phyloP scores from a whole-genome alignment of 2,113 vertebrate species.

The Centropus bengalensis region DNA sequence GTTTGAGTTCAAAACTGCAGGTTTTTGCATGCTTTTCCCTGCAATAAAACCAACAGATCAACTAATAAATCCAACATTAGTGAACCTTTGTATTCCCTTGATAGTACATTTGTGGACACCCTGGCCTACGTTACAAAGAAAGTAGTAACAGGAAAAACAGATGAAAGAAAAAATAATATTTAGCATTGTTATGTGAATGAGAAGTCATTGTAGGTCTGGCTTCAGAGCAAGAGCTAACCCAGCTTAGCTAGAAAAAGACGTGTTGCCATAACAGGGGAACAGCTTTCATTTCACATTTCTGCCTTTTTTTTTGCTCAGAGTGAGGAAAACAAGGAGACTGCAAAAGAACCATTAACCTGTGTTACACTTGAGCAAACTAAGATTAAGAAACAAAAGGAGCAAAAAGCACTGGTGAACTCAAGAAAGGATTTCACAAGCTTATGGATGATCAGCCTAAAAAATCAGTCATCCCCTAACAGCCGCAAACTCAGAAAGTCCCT shows the following conservation, averaged over 20 bases:
- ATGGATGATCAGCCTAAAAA: neutral
- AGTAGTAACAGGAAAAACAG: neutral
- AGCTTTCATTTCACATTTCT: conserved; percentile 27
- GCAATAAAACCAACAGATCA: neutral
- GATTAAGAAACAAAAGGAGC: conserved; percentile 34
- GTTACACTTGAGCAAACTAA: conserved; percentile 38
- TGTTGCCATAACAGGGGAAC: neutral
- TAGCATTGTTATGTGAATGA: neutral
- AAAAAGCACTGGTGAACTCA: neutral
- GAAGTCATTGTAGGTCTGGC: conserved; percentile 18
- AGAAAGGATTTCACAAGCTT: conserved; percentile 35
- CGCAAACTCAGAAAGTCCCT: conserved; percentile 36
- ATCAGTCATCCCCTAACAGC: neutral
- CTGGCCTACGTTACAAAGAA: neutral
- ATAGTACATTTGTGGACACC: neutral
- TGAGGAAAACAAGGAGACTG: neutral
- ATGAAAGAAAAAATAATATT: conserved; percentile 34
- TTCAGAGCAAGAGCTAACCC: conserved; percentile 22
- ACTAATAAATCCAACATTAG: neutral
- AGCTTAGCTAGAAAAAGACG: neutral
- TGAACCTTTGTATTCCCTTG: neutral
- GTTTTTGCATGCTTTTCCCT: neutral
- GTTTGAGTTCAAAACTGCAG: neutral
- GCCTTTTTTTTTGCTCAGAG: neutral
- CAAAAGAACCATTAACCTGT: conserved; percentile 31